Evolutionary conservation across 2,888 invertebrate species (phyloP).

Genomic region (Alcis repandata): DNA sequence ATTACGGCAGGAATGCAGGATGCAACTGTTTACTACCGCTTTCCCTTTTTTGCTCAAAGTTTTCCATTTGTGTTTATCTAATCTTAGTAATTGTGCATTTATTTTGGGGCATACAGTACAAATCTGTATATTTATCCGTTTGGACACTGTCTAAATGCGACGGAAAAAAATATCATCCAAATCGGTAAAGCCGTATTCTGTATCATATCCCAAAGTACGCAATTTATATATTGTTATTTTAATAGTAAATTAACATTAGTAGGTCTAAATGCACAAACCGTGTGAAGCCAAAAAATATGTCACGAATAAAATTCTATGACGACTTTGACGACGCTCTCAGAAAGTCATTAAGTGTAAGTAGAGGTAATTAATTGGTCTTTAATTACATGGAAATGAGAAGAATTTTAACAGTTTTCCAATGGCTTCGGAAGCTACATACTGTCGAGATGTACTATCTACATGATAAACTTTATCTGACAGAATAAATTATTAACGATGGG

Average conservation of each 20-base stretch:
- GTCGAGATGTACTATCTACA: not conserved
- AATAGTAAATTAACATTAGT: not conserved
- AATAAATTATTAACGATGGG: constrained; percentile 1
- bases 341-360: constrained; percentile 17
- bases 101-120: not conserved
- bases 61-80: not conserved
- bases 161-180: not conserved
- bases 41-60: not conserved
- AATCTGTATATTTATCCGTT: not conserved
- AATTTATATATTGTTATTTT: not conserved
- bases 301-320: constrained; percentile 14
- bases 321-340: constrained; percentile 14
- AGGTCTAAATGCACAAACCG: constrained; percentile 1
- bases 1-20: too few relatives aligned
- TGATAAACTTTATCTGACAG: constrained; percentile 17
- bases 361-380: constrained; percentile 32
- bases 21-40: not conserved
- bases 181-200: too few relatives aligned
- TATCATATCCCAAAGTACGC: not conserved
- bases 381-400: constrained; percentile 27
- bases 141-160: not conserved
- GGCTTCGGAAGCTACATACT: constrained; percentile 4
- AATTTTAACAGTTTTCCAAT: constrained; percentile 32
- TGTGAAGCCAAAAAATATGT: constrained; percentile 8
- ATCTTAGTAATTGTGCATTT: not conserved